Conservation (phyloP, 1,140 invertebrate species). For the Neotoxoptera formosana region DNA sequence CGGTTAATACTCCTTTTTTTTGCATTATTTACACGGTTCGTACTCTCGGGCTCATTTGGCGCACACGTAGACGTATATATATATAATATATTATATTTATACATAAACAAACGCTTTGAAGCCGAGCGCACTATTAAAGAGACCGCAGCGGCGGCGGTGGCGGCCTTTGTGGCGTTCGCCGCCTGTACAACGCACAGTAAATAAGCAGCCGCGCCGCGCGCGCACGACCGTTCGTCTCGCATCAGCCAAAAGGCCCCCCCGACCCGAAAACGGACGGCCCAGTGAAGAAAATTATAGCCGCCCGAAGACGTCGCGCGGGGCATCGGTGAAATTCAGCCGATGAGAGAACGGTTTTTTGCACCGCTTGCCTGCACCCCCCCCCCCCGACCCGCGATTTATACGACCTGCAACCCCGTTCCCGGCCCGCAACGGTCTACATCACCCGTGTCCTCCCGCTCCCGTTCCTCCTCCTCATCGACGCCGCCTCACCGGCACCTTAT, state of each 20-base stretch:
- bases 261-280: constrained; percentile 29
- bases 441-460: not conserved
- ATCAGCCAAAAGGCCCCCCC: not conserved
- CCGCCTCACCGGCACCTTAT: not conserved
- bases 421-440: not conserved
- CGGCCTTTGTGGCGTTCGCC: not conserved
- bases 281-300: constrained; percentile 51
- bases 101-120: constrained; percentile 33
- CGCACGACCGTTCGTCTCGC: constrained; percentile 2
- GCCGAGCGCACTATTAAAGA: not conserved
- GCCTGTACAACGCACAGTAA: constrained; percentile 10
- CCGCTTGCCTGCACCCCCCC: not conserved
- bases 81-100: not conserved
- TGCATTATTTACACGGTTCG: not conserved
- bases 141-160: not conserved
- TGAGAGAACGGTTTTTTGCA: constrained; percentile 28
- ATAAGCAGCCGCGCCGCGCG: constrained; percentile 13
- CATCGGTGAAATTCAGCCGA: constrained; percentile 19
- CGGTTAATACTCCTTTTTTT: constrained; percentile 29
- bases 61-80: too few species aligned
- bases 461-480: too few species aligned
- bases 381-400: not conserved
- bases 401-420: constrained; percentile 11
- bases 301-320: not conserved
- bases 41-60: not conserved